Evolutionary conservation across 2,113 vertebrate genomes (phyloP), one percentile per base, ranked within the genome.

Genomic region (Ailurus styani): DNA sequence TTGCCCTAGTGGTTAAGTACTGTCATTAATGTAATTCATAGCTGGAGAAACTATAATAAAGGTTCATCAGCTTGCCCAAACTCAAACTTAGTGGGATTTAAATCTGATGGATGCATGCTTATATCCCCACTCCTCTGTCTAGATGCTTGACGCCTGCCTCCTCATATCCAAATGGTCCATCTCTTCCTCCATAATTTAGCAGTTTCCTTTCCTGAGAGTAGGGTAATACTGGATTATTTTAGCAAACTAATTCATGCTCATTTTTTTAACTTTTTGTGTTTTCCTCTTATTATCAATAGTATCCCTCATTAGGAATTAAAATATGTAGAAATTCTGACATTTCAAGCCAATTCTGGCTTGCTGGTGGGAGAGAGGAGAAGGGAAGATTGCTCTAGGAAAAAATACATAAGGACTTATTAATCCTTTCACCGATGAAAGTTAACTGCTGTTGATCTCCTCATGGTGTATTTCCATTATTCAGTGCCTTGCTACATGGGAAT

Each of bases 401-500:
- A 20, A n/a, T 73, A 7, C 3, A 2, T 47, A 40, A 64, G 27
- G 25, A 21, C 93, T 55, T 89, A 25, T 55, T 57, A 12, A 60
- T 66, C 17, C 40, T 98, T 78, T 66, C 68, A 52, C 73, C 25
- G 31, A 60, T 87, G n/a, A 91, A 57, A 94, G 66, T 81, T 21
- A 96, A 55, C n/a, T 34, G 1, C 42, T 4, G 55, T 29, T 97
- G 37, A 93, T 90, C 1, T 87, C 66, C 68, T 97, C 18, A 29
- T 73, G 86, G 1, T 97, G 34, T 98, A 66, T 84, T 97, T 96
- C 83, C 40, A 4, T 97, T 95, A 89, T 96, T 82, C 98, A 99
- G 99, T 99, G 99, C 98, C 99, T 99, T 98, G 99, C 99, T 27
- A 99, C 99, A 20, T 99, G 99, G 99, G 99, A 99, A 96, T 99